Conservation (phyloP, 2,888 invertebrate species). For the Crematogaster levior region DNA sequence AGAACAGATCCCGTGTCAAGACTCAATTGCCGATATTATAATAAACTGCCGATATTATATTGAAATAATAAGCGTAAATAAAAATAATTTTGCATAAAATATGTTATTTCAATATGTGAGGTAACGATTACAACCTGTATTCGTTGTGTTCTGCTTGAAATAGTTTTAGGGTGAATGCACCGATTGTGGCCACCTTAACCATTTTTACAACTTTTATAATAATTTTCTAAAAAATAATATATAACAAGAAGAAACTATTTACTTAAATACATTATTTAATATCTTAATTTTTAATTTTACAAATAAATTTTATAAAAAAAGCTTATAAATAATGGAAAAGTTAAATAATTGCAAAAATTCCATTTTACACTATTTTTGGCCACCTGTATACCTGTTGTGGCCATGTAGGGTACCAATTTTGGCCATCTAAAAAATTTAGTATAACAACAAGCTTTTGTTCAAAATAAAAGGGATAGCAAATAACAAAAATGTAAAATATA, state of each 20-base stretch:
- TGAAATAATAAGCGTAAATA: too few relatives aligned
- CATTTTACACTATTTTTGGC: conserved; percentile 7
- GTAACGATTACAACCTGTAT: too few relatives aligned
- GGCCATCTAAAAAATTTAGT: conserved; percentile 7
- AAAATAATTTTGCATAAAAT: too few relatives aligned
- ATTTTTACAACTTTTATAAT: not conserved
- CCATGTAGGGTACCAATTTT: conserved; percentile 8
- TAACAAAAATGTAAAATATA: too few relatives aligned
- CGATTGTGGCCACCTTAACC: not conserved
- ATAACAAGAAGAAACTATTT: conserved; percentile 8
- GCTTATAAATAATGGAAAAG: not conserved
- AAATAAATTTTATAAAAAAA: not conserved
- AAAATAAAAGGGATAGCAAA: too few relatives aligned
- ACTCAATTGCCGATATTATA: too few relatives aligned
- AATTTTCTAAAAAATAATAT: not conserved
- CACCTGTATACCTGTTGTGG: conserved; percentile 1
- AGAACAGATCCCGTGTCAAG: too few relatives aligned
- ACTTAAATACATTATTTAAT: not conserved
- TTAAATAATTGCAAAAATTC: conserved; percentile 10
- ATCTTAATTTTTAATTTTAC: not conserved
- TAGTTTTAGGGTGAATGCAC: not conserved
- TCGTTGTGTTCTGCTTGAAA: too few relatives aligned
- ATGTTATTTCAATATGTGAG: too few relatives aligned
- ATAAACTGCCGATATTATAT: too few relatives aligned
- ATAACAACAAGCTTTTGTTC: conserved; percentile 3